Percentiles rank a stretch among this genome's conserved stretches.
Evolutionary conservation across 2,888 invertebrate genomes (phyloP).

Genomic region (Apotomis turbidana): DNA sequence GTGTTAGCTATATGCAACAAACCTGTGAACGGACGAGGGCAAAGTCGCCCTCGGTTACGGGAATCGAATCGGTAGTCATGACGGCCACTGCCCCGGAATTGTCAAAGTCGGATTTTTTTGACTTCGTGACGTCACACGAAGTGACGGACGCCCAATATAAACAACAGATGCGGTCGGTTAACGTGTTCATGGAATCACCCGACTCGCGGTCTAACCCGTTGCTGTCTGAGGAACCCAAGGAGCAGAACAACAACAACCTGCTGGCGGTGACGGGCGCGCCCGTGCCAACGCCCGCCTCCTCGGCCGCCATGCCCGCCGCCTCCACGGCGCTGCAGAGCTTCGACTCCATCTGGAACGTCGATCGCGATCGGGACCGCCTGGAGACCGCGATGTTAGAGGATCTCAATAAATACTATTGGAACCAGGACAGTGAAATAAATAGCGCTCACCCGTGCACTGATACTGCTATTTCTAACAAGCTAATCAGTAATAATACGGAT

Average conservation of each 20-base stretch:
- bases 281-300: constrained; percentile 58
- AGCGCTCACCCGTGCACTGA: constrained; percentile 78
- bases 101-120: constrained; percentile 94
- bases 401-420: constrained; percentile 93
- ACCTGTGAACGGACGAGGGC: constrained; percentile 57
- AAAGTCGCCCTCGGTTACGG: constrained; percentile 74
- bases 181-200: constrained; percentile 86
- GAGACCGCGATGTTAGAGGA: constrained; percentile 92
- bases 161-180: constrained; percentile 87
- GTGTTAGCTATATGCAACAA: constrained; percentile 62
- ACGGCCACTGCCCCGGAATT: constrained; percentile 94
- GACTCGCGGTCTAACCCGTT: constrained; percentile 79
- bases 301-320: constrained; percentile 70
- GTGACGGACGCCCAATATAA: constrained; percentile 88
- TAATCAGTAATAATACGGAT: constrained; percentile 86
- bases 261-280: constrained; percentile 65
- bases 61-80: constrained; percentile 88
- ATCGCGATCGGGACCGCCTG: constrained; percentile 88
- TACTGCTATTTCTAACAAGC: constrained; percentile 79
- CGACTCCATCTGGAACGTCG: constrained; percentile 87
- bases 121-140: constrained; percentile 93
- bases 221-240: constrained; percentile 81
- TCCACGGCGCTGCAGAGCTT: constrained; percentile 80
- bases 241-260: constrained; percentile 86
- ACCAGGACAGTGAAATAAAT: constrained; percentile 85